Evolutionary conservation across 2,888 invertebrate genomes (phyloP).

Genomic region (Alentia gelatinosa): DNA sequence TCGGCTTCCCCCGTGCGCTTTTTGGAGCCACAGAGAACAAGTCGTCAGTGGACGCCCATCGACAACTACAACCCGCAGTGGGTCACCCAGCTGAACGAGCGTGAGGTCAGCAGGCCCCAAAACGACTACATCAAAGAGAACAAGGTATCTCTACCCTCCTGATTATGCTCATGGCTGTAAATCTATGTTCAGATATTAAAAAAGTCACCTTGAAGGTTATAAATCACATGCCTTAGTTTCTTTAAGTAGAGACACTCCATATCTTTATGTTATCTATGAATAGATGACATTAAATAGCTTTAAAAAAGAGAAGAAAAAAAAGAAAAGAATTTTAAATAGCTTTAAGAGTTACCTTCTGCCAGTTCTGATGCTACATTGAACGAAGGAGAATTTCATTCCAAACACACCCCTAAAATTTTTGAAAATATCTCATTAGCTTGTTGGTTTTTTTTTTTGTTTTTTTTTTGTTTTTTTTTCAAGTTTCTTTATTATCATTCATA

Average conservation of each 20-base stretch:
- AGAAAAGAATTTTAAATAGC: too few species aligned
- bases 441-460: background rate
- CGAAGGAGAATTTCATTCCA: too few species aligned
- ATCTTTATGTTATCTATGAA: too few species aligned
- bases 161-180: too few species aligned
- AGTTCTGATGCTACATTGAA: too few species aligned
- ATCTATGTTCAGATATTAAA: too few species aligned
- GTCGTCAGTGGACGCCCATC: constrained; percentile 74
- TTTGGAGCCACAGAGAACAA: constrained; percentile 61
- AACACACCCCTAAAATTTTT: too few species aligned
- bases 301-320: too few species aligned
- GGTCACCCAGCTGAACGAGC: constrained; percentile 67
- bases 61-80: constrained; percentile 76
- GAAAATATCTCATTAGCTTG: too few species aligned
- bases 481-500: background rate
- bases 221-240: background rate
- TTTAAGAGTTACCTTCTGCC: too few species aligned
- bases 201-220: background rate
- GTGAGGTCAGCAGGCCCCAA: constrained; percentile 62
- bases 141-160: constrained; percentile 65
- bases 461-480: background rate
- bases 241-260: background rate
- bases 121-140: constrained; percentile 71
- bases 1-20: constrained; percentile 8
- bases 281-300: too few species aligned